These are phyloP conservation scores for Drosophila differens DNA, from an alignment of 2,888 invertebrate species.

Conservation along the genomic window DNA sequence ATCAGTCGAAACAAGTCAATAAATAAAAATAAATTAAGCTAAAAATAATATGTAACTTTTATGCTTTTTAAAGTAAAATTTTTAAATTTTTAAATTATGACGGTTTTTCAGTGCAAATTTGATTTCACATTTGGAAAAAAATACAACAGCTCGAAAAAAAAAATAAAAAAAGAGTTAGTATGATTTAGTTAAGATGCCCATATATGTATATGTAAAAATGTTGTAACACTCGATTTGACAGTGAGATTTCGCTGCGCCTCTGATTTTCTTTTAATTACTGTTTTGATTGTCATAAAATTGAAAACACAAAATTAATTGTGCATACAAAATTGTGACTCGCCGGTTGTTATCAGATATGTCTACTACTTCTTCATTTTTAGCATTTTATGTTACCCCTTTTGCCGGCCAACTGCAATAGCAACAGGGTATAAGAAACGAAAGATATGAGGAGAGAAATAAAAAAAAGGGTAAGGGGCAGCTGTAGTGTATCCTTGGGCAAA, in stretches of 20 bases:
- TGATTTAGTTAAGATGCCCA: too few relatives aligned
- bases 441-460: slow-evolving; percentile 1
- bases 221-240: neutral
- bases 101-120: too few relatives aligned
- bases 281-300: neutral
- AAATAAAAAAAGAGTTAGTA: too few relatives aligned
- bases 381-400: neutral
- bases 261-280: neutral
- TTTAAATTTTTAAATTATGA: accelerated
- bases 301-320: neutral
- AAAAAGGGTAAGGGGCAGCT: neutral
- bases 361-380: neutral
- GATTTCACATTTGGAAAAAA: too few relatives aligned
- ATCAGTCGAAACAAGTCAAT: neutral
- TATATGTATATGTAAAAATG: too few relatives aligned
- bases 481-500: slow-evolving; percentile 30
- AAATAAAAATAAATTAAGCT: neutral
- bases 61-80: neutral
- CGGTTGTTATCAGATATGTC: neutral
- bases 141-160: too few relatives aligned
- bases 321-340: neutral
- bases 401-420: neutral
- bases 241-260: neutral
- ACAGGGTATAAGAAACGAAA: neutral
- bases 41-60: neutral